A percentile compares a stretch with the other conserved stretches of the same genome.
These are phyloP conservation scores for Anser cygnoides DNA, from an alignment of 2,113 vertebrate genomes.

Conservation along the genomic window DNA sequence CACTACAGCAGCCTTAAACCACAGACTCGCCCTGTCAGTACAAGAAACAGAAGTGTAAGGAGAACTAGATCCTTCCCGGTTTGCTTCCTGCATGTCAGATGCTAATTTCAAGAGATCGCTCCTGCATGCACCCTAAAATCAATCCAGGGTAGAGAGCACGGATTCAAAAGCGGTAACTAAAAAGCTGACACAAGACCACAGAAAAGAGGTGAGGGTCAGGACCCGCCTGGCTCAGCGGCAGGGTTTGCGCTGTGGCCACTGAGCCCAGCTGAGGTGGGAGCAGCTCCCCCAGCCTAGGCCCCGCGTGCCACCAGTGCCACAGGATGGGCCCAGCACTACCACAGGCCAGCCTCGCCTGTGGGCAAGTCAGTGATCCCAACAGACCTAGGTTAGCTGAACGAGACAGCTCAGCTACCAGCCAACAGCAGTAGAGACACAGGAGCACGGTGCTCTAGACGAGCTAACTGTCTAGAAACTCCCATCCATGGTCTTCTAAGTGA, in stretches of 20 bases:
- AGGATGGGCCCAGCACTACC: not conserved
- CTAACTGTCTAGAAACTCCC: not conserved
- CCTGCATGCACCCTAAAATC: not conserved
- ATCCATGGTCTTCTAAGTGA: not conserved
- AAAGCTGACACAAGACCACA: not conserved
- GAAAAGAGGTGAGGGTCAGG: not conserved
- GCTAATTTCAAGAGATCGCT: not conserved
- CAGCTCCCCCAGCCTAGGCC: not conserved
- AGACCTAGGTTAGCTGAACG: not conserved
- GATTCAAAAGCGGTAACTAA: not conserved
- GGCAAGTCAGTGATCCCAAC: fast-evolving
- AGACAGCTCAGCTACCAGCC: not conserved
- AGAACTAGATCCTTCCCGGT: not conserved
- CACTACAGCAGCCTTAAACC: not conserved
- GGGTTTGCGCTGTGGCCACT: not conserved
- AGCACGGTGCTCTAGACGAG: not conserved
- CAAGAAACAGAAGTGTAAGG: not conserved
- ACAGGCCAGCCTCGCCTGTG: not conserved
- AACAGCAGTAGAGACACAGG: not conserved
- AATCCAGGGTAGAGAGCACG: not conserved
- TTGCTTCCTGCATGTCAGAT: not conserved
- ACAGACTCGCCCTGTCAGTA: not conserved
- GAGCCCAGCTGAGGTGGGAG: not conserved
- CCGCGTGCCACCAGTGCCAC: not conserved
- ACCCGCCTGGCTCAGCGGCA: not conserved